Conservation (phyloP, 2,888 invertebrate species). For the Pachycephus smyrnensis region DNA sequence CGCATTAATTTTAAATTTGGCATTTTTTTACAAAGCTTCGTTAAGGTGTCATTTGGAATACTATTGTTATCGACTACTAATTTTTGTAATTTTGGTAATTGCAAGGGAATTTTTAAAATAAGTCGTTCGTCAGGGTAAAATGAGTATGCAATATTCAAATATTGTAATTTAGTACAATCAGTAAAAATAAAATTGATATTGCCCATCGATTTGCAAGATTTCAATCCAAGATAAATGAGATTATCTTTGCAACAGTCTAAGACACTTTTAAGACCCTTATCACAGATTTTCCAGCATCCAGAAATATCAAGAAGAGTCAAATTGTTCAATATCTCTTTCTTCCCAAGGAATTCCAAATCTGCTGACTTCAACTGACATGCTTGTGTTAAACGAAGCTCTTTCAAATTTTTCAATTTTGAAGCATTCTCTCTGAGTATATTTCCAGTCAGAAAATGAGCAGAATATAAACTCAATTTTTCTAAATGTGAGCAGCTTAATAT, state of each 20-base stretch:
- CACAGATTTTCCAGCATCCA: conserved; percentile 14
- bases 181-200: conserved; percentile 10
- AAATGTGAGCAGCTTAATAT: conserved; percentile 18
- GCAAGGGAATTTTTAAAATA: conserved; percentile 1
- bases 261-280: conserved; percentile 7
- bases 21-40: neutral
- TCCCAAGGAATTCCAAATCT: conserved; percentile 5
- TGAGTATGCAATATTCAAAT: conserved; percentile 15
- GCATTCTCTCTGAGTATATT: conserved; percentile 9
- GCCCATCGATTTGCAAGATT: conserved; percentile 17
- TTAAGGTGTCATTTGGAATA: conserved; percentile 5
- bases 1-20: conserved; percentile 14
- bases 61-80: conserved; percentile 12
- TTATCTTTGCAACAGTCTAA: conserved; percentile 15
- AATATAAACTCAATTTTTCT: conserved; percentile 11
- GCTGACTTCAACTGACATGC: conserved; percentile 15
- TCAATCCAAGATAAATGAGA: conserved; percentile 12
- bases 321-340: conserved; percentile 2
- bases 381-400: conserved; percentile 14
- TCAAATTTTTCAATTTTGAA: conserved; percentile 5
- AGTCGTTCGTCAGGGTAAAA: neutral
- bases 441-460: conserved; percentile 14
- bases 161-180: conserved; percentile 13
- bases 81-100: conserved; percentile 6
- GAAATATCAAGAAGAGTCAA: conserved; percentile 17